These are phyloP conservation scores for Xanthia icteritia DNA, from an alignment of 2,888 invertebrate species.

Conservation along the genomic window DNA sequence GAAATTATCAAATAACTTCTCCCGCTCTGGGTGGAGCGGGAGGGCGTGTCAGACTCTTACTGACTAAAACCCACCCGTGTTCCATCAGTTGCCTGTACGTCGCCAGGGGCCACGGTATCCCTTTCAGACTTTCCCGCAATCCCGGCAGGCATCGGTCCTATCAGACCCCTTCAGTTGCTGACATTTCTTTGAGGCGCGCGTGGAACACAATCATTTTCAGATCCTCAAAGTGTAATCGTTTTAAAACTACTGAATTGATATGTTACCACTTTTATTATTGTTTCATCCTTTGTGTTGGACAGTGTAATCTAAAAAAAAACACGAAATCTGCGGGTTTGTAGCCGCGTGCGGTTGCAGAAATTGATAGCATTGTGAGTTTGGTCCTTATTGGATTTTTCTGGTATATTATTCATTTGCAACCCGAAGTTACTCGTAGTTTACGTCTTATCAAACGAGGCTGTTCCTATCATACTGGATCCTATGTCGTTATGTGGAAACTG, in stretches of 20 bases:
- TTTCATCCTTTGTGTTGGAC: no score
- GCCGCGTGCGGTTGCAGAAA: constrained; percentile 7
- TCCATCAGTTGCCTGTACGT: no score
- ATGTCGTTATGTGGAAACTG: not conserved
- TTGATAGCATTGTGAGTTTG: constrained; percentile 25
- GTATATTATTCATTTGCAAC: constrained; percentile 10
- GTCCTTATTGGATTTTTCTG: constrained; percentile 29
- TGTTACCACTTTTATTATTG: not conserved
- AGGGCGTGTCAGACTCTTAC: no score
- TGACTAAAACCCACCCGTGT: no score
- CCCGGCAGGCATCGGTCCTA: no score
- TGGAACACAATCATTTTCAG: no score
- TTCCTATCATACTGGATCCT: not conserved
- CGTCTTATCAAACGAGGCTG: not conserved
- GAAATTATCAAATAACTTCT: no score
- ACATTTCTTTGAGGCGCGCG: no score
- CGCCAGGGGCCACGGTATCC: no score
- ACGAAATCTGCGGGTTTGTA: not conserved
- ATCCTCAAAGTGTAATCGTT: not conserved
- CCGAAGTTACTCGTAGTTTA: not conserved
- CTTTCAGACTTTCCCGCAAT: no score
- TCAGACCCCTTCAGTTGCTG: no score
- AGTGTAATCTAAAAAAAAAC: not conserved
- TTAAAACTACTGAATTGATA: not conserved
- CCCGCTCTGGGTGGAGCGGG: no score